Conservation (phyloP, 2,113 vertebrate species). For the Empidonax alnorum region DNA sequence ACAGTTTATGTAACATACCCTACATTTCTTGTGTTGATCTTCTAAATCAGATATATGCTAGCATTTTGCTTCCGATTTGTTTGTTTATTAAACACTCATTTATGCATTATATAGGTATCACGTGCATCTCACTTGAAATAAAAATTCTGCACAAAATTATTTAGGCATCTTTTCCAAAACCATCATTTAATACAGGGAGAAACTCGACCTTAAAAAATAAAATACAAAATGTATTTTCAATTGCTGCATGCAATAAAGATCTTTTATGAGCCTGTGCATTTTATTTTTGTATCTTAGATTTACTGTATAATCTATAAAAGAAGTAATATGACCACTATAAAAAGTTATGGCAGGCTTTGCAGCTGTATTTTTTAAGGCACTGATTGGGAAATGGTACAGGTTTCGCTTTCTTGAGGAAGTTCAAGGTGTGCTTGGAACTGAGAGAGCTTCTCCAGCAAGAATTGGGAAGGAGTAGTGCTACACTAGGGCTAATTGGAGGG, state of each 20-base stretch:
- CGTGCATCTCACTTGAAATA: background rate
- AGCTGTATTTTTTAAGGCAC: background rate
- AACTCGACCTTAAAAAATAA: background rate
- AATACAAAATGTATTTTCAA: background rate
- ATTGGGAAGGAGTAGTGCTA: background rate
- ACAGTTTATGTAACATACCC: background rate
- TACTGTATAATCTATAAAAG: constrained; percentile 9
- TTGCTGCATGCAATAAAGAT: background rate
- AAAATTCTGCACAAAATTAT: background rate
- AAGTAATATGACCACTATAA: background rate
- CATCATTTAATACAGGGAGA: background rate
- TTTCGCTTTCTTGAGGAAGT: background rate
- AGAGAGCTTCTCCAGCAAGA: background rate
- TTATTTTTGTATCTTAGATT: constrained; percentile 22
- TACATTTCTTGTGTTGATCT: background rate
- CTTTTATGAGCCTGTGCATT: background rate
- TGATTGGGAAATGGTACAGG: background rate
- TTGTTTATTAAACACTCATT: background rate
- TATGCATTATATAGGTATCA: background rate
- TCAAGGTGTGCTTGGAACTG: background rate
- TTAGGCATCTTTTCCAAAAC: background rate
- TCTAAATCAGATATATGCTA: background rate
- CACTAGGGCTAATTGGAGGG: background rate
- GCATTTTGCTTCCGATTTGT: background rate
- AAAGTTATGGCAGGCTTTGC: constrained; percentile 3